A percentile compares a stretch with the other conserved stretches of the same genome.
Evolutionary conservation across 2,113 vertebrate genomes (phyloP).

Genomic region (Chloropsis hardwickii): DNA sequence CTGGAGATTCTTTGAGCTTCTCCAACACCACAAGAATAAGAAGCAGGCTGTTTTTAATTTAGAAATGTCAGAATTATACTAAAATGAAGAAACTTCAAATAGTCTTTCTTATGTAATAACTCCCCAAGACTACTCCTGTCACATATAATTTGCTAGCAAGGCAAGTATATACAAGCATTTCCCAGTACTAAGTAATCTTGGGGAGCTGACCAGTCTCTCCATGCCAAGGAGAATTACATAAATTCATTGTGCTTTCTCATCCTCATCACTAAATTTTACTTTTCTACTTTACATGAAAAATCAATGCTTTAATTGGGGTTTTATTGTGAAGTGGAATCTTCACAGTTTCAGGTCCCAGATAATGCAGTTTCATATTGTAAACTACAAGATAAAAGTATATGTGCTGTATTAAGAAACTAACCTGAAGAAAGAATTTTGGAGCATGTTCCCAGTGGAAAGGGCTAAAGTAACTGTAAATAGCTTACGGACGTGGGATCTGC

Average conservation of each 20-base stretch:
- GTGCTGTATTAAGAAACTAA: neutral
- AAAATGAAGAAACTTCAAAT: conserved; percentile 29
- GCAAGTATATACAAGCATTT: neutral
- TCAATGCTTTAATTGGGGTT: neutral
- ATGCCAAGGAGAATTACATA: neutral
- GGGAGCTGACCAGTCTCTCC: neutral
- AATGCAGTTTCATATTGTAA: neutral
- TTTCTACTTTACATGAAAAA: neutral
- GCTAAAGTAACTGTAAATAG: neutral
- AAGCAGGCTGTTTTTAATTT: neutral
- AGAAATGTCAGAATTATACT: conserved; percentile 11
- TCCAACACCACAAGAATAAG: neutral
- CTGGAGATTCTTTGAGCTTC: neutral
- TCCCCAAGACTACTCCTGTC: conserved; percentile 27
- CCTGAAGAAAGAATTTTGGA: neutral
- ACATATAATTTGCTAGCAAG: neutral
- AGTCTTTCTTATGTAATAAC: conserved; percentile 8
- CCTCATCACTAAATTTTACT: neutral
- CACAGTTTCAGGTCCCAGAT: neutral
- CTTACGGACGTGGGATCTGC: neutral
- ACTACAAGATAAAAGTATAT: neutral
- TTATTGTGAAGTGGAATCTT: neutral
- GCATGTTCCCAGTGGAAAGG: neutral
- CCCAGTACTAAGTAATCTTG: neutral
- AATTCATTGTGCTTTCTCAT: neutral